These are phyloP conservation scores for Frieseomelitta varia DNA, from an alignment of 1,140 invertebrate genomes.

Conservation along the genomic window DNA sequence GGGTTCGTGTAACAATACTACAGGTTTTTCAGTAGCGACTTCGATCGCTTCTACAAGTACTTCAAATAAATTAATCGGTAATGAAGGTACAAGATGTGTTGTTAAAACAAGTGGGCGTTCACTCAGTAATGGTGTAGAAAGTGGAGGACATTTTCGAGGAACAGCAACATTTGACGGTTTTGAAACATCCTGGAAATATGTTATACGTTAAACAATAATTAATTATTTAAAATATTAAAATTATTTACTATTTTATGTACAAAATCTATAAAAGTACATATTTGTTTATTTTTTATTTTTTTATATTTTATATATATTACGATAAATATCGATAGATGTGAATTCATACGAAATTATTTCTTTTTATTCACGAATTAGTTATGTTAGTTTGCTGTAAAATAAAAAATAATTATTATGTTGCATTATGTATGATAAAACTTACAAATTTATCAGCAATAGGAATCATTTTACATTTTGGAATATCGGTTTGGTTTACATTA, in stretches of 20 bases:
- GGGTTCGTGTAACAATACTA: slow-evolving; percentile 81
- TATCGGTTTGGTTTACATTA: background rate
- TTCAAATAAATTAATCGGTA: slow-evolving; percentile 82
- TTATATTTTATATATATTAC: background rate
- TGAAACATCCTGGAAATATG: slow-evolving; percentile 8
- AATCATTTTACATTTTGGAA: slow-evolving; percentile 42
- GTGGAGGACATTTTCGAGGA: slow-evolving; percentile 47
- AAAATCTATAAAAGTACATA: background rate
- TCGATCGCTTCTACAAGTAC: slow-evolving; percentile 81
- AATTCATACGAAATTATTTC: background rate
- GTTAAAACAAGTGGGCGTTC: slow-evolving; percentile 77
- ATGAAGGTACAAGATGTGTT: slow-evolving; percentile 82
- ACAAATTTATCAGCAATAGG: slow-evolving; percentile 50
- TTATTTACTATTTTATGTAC: background rate
- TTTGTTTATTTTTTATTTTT: too few species aligned
- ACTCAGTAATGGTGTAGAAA: slow-evolving; percentile 35
- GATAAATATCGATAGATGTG: background rate
- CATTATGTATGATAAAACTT: slow-evolving; percentile 24
- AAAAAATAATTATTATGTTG: background rate
- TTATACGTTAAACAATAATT: slow-evolving; percentile 12
- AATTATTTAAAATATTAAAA: background rate
- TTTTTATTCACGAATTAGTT: background rate
- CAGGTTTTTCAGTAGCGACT: slow-evolving; percentile 74
- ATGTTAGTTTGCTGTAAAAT: background rate
- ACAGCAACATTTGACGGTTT: slow-evolving; percentile 53